Evolutionary conservation across 2,797 vertebrate genomes (phyloP).

Genomic region (Sparus aurata): DNA sequence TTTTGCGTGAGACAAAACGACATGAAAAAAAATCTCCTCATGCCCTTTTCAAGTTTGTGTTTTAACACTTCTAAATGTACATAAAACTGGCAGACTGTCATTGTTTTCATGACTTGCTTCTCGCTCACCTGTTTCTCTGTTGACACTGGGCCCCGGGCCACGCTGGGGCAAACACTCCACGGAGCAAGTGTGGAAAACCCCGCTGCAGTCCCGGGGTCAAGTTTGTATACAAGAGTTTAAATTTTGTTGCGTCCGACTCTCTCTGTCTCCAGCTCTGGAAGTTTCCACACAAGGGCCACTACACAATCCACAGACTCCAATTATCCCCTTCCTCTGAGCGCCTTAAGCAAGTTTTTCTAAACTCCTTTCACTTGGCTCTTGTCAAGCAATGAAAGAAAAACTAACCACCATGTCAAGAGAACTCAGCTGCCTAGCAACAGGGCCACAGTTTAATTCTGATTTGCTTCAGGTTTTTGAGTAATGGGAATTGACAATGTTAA

Average conservation of each 20-base stretch:
- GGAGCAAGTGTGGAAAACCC: conserved; percentile 89
- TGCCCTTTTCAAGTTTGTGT: not conserved
- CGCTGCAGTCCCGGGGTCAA: conserved; percentile 94
- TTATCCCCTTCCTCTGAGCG: conserved; percentile 98
- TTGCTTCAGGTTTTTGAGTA: conserved; percentile 98
- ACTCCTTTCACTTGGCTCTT: conserved; percentile 99
- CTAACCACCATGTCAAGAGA: conserved; percentile 99
- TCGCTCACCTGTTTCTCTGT: conserved; percentile 88
- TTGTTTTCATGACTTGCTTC: conserved; percentile 85
- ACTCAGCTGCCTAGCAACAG: conserved; percentile 99
- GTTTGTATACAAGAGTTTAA: conserved; percentile 99
- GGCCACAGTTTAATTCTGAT: conserved; percentile 99
- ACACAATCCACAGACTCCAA: conserved; percentile 96
- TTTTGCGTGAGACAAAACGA: conserved; percentile 14
- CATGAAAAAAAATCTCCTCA: too few species aligned
- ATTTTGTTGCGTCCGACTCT: conserved; percentile 90
- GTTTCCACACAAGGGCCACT: conserved; percentile 96
- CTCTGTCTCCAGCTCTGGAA: conserved; percentile 91
- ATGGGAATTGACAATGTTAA: conserved; percentile 99
- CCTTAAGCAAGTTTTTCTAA: conserved; percentile 99
- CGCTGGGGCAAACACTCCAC: conserved; percentile 88
- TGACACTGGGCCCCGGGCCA: conserved; percentile 75
- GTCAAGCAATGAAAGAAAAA: conserved; percentile 99
- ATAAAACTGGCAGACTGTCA: conserved; percentile 19
- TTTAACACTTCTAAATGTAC: conserved; percentile 21